Percentiles rank a stretch among this genome's conserved stretches.
phyloP scores from a whole-genome alignment of 1,140 invertebrate species.

The Aphaenogaster floridana region DNA sequence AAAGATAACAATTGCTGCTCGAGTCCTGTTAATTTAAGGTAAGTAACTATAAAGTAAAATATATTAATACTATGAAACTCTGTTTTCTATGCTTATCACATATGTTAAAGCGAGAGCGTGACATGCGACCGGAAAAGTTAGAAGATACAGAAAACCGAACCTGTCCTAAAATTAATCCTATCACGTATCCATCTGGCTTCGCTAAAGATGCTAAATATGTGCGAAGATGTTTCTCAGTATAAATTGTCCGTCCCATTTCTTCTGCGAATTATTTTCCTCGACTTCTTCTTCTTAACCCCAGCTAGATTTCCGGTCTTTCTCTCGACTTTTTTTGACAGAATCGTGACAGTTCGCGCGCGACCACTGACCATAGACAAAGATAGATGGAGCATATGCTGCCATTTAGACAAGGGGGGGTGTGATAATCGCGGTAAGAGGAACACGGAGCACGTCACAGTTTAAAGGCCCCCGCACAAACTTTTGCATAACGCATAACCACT shows the following conservation, averaged over 20 bases:
- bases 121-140: constrained; percentile 43
- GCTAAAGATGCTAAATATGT: constrained; percentile 85
- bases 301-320: background rate
- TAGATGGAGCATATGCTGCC: too few relatives aligned
- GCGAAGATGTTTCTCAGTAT: constrained; percentile 85
- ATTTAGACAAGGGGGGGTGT: too few relatives aligned
- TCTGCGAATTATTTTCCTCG: background rate
- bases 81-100: constrained; percentile 42
- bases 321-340: background rate
- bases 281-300: background rate
- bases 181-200: constrained; percentile 87
- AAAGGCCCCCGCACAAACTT: too few relatives aligned
- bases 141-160: constrained; percentile 83
- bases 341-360: background rate
- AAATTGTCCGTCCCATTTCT: constrained; percentile 86
- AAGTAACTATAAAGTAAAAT: constrained; percentile 7
- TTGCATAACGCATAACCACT: too few relatives aligned
- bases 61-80: background rate
- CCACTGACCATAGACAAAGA: background rate
- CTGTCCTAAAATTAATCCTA: constrained; percentile 90
- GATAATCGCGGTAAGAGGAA: too few relatives aligned
- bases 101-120: constrained; percentile 48
- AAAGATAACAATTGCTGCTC: background rate
- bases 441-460: too few relatives aligned
- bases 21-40: background rate